These are phyloP conservation scores for Okamejei kenojei DNA, from an alignment of 2,797 vertebrate genomes.

Conservation along the genomic window DNA sequence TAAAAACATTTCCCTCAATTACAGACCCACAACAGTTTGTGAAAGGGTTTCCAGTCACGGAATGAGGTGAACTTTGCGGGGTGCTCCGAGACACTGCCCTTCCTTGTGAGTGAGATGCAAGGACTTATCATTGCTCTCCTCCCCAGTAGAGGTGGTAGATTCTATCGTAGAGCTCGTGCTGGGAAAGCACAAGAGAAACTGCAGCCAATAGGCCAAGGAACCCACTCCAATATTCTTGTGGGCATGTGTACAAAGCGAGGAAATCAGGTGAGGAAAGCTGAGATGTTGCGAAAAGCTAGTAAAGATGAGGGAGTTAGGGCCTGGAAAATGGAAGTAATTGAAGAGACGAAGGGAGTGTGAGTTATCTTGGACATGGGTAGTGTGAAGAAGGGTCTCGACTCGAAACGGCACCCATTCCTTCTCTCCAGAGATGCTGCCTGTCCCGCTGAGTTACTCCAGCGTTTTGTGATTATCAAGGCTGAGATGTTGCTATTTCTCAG, in stretches of 20 bases:
- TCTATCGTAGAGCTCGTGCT: not conserved
- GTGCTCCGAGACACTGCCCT: not conserved
- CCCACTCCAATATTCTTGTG: not conserved
- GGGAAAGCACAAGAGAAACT: not conserved
- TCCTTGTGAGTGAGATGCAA: not conserved
- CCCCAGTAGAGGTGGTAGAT: not conserved
- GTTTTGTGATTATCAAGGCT: too few species aligned
- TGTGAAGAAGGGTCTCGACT: too few species aligned
- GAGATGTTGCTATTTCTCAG: not conserved
- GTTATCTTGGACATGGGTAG: too few species aligned
- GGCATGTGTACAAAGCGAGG: not conserved
- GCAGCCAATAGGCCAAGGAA: not conserved
- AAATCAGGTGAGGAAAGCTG: not conserved
- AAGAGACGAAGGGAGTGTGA: too few species aligned
- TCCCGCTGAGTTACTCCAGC: too few species aligned
- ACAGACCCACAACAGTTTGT: not conserved
- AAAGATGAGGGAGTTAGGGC: too few species aligned
- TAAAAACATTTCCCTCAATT: not conserved
- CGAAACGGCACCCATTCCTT: too few species aligned
- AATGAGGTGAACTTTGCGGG: not conserved
- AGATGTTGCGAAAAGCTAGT: not conserved
- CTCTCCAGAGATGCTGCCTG: too few species aligned
- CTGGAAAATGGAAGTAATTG: too few species aligned
- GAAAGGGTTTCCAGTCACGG: not conserved
- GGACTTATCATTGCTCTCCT: not conserved